phyloP scores from a whole-genome alignment of 2,797 vertebrate genomes.

The Argentina silus region DNA sequence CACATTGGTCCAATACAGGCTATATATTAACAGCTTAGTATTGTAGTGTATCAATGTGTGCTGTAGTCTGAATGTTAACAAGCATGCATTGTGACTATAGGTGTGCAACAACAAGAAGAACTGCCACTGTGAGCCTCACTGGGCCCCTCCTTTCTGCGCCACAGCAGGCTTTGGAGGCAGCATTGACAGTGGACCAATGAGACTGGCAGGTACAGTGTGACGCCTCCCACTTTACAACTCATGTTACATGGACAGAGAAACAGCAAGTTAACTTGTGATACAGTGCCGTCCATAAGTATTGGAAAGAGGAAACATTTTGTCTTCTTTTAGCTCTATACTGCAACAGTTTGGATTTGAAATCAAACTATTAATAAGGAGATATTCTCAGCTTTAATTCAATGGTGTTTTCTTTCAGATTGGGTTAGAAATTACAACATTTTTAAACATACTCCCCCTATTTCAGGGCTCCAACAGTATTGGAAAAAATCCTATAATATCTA shows the following conservation, averaged over 20 bases:
- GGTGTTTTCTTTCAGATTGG: no score
- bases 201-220: constrained; percentile 82
- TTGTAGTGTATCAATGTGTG: neutral
- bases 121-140: constrained; percentile 95
- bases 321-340: no score
- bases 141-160: constrained; percentile 93
- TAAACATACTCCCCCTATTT: no score
- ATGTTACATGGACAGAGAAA: constrained; percentile 37
- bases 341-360: no score
- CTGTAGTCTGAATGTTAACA: neutral
- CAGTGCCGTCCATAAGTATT: no score
- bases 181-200: constrained; percentile 90
- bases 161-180: constrained; percentile 93
- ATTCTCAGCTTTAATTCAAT: no score
- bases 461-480: no score
- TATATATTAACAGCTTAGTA: neutral
- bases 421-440: no score
- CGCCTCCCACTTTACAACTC: constrained; percentile 5
- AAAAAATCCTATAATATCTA: no score
- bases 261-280: neutral
- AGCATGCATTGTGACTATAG: constrained; percentile 60
- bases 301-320: no score
- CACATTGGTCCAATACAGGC: neutral
- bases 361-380: no score
- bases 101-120: constrained; percentile 99